These are phyloP conservation scores for Podilymbus podiceps DNA, from an alignment of 2,113 vertebrate species.

Conservation along the genomic window DNA sequence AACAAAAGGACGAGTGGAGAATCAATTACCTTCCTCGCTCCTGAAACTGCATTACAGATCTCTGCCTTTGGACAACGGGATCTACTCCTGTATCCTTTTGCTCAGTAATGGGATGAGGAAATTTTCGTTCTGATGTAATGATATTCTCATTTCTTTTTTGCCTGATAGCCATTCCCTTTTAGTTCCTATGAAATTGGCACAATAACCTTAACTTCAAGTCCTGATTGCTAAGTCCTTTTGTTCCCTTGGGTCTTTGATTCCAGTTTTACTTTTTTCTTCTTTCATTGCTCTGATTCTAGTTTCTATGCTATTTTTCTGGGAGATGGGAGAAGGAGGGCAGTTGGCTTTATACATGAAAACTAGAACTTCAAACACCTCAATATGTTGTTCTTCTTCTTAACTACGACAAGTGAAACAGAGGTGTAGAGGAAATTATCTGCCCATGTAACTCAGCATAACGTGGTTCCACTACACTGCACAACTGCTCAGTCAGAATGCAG, in stretches of 20 bases:
- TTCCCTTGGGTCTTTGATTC: background rate
- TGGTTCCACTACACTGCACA: background rate
- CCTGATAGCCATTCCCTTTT: background rate
- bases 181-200: background rate
- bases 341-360: background rate
- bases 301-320: background rate
- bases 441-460: background rate
- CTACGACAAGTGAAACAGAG: background rate
- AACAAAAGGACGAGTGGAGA: background rate
- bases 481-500: background rate
- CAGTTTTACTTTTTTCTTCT: background rate
- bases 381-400: background rate
- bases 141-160: background rate
- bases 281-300: background rate
- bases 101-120: background rate
- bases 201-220: background rate
- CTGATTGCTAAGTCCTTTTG: background rate
- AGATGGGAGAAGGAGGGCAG: background rate
- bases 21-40: background rate
- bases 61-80: background rate
- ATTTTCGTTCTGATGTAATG: fast-evolving
- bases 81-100: background rate
- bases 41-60: background rate
- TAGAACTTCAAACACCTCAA: background rate
- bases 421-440: background rate